Conservation (phyloP, 1,140 invertebrate genomes). For the Aphelinus atriplicis region DNA sequence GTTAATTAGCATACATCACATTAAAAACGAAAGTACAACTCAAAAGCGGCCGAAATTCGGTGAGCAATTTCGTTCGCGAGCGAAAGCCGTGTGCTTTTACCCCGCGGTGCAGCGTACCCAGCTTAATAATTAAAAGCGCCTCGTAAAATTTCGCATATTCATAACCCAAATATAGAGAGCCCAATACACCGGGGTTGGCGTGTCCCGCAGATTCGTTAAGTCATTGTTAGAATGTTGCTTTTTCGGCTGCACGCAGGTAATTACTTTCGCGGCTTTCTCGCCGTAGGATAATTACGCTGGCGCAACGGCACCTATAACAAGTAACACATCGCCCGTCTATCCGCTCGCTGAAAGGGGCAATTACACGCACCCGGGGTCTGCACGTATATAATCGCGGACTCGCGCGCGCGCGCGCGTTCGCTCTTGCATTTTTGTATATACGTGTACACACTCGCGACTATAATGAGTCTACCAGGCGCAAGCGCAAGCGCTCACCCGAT, state of each 20-base stretch:
- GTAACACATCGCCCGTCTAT: slow-evolving; percentile 2
- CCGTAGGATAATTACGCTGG: background rate
- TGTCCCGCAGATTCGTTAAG: background rate
- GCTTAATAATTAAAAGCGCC: too few species aligned
- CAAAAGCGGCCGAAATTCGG: background rate
- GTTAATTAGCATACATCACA: slow-evolving; percentile 4
- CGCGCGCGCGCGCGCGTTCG: too few species aligned
- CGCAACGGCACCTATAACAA: background rate
- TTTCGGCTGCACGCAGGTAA: background rate
- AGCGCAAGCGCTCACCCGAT: too few species aligned
- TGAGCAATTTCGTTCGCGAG: background rate
- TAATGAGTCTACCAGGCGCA: too few species aligned
- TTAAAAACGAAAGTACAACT: slow-evolving; percentile 21
- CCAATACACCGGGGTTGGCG: too few species aligned
- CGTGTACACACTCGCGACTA: too few species aligned
- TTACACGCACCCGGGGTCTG: background rate
- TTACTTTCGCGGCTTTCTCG: background rate
- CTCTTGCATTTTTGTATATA: too few species aligned
- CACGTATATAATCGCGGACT: too few species aligned
- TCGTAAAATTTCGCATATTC: background rate
- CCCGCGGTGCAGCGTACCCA: too few species aligned
- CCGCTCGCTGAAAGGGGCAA: background rate
- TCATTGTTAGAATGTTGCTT: slow-evolving; percentile 1
- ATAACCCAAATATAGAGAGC: background rate
- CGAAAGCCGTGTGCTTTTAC: background rate